Evolutionary conservation across 2,797 vertebrate species (phyloP).

Genomic region (Apogon hyalosoma): DNA sequence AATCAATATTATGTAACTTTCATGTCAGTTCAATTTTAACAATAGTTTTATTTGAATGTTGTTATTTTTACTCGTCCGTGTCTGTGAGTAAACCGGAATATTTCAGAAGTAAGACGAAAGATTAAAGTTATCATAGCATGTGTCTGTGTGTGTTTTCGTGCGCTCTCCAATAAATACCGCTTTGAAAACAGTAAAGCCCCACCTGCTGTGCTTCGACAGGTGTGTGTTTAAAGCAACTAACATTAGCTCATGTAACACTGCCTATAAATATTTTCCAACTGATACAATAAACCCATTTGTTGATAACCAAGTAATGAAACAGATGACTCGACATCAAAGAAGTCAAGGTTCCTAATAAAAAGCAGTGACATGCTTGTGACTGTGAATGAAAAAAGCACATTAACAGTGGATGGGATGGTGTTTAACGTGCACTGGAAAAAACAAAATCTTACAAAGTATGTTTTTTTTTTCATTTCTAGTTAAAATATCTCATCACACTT

Average conservation of each 20-base stretch:
- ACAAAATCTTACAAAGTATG: too few relatives aligned
- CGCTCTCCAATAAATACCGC: constrained; percentile 13
- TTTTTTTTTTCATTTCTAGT: too few relatives aligned
- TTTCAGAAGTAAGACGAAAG: not conserved
- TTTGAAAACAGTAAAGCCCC: constrained; percentile 55
- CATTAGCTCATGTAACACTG: constrained; percentile 68
- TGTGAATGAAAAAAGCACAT: not conserved
- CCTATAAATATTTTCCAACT: constrained; percentile 58
- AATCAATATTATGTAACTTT: not conserved
- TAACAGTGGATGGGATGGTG: not conserved
- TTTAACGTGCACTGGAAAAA: too few relatives aligned
- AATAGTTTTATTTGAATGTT: not conserved
- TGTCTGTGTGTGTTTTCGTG: constrained; percentile 1
- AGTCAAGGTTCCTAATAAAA: constrained; percentile 3
- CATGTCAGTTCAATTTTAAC: not conserved
- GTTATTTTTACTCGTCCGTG: not conserved
- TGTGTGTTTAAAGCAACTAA: constrained; percentile 78
- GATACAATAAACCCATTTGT: constrained; percentile 50
- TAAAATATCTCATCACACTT: too few relatives aligned
- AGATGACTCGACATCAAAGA: constrained; percentile 19
- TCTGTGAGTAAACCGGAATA: too few relatives aligned
- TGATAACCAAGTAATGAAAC: constrained; percentile 17
- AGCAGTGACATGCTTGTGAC: not conserved
- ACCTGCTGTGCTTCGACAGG: constrained; percentile 75
- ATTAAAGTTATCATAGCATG: not conserved